These are phyloP conservation scores for Chymomyza costata DNA, from an alignment of 1,140 invertebrate species.

Conservation along the genomic window DNA sequence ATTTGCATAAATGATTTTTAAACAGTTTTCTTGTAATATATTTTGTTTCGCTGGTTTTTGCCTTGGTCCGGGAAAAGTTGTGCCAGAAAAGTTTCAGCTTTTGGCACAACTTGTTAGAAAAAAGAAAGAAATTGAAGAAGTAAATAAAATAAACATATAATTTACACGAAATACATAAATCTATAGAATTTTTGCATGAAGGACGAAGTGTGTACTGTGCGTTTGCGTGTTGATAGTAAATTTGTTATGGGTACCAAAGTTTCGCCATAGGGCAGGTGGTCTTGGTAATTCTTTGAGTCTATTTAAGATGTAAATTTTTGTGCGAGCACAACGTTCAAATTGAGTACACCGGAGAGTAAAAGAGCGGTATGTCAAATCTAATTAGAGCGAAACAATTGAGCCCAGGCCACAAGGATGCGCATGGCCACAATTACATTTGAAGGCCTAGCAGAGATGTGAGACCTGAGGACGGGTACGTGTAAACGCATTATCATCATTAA, in stretches of 20 bases:
- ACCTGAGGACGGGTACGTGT: slow-evolving; percentile 20
- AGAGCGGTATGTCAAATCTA: no score
- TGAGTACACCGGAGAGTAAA: no score
- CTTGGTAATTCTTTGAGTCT: no score
- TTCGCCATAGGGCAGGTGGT: not conserved
- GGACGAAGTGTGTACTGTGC: slow-evolving; percentile 1
- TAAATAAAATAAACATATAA: slow-evolving; percentile 28
- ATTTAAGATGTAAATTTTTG: no score
- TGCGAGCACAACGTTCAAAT: no score
- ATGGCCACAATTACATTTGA: no score
- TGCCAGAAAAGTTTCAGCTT: slow-evolving; percentile 20
- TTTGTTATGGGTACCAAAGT: slow-evolving; percentile 1
- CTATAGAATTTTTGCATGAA: no score
- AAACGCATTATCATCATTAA: slow-evolving; percentile 64
- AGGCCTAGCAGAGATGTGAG: no score
- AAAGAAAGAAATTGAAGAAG: no score
- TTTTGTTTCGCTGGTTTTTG: slow-evolving; percentile 3
- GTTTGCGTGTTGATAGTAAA: slow-evolving; percentile 12
- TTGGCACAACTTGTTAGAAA: slow-evolving; percentile 27
- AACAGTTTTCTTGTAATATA: slow-evolving; percentile 16
- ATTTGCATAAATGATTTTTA: slow-evolving; percentile 51
- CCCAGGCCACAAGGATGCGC: no score
- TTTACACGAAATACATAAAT: slow-evolving; percentile 43
- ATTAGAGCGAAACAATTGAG: no score
- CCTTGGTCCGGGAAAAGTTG: slow-evolving; percentile 17